Evolutionary conservation across 2,113 vertebrate genomes (phyloP).

Genomic region (Tyto alba): DNA sequence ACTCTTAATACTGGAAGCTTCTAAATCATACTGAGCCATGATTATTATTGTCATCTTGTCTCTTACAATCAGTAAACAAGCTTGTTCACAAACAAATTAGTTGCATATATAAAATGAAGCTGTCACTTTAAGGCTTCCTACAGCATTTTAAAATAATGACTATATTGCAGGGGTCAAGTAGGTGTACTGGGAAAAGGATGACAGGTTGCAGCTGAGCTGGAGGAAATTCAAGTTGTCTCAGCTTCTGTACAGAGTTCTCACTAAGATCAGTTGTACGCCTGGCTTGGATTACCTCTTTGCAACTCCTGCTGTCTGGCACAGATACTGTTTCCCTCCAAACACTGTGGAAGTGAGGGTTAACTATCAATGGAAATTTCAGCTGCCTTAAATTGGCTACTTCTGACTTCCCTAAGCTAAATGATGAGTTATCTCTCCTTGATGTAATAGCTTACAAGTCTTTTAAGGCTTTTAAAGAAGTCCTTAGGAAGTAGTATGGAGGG

Average conservation of each 20-base stretch:
- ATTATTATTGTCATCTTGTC: neutral
- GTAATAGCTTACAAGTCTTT: neutral
- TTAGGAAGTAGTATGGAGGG: neutral
- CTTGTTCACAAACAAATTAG: neutral
- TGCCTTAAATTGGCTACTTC: neutral
- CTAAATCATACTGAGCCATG: neutral
- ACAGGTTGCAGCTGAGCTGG: constrained; percentile 9
- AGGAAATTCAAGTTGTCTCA: neutral
- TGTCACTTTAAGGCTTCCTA: neutral
- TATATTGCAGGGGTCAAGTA: neutral
- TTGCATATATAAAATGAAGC: neutral
- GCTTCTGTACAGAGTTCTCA: neutral
- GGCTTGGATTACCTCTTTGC: neutral
- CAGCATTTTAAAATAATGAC: neutral
- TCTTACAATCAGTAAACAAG: neutral
- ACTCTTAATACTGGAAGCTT: neutral
- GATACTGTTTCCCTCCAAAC: neutral
- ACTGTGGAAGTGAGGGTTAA: neutral
- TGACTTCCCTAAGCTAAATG: neutral
- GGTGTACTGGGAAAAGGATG: neutral
- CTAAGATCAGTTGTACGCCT: neutral
- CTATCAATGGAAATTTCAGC: neutral
- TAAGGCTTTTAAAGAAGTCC: neutral
- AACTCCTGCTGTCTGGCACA: neutral
- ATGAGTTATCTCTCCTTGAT: neutral